Base-by-base conservation (phyloP, 2,888 invertebrate genomes). In the Monoplex corrugatus region DNA sequence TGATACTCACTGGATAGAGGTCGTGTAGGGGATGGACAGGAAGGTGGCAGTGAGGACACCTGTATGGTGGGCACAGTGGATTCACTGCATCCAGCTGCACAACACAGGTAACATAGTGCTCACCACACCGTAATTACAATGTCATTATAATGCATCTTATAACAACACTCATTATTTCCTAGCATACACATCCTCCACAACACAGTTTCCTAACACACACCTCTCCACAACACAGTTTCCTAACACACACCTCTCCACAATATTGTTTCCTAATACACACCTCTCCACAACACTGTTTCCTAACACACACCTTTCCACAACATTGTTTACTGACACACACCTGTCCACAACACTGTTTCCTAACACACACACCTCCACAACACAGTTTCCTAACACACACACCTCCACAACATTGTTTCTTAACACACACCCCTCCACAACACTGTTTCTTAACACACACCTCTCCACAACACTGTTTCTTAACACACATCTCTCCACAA, bases 11-110 rank as follows among this genome's bases (percentile, higher is more conserved):
- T 75, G 84, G 19, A 84, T n/a, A 19, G 85, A 85, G 32, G 85
- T 91, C 72, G 43, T 91, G 89, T 44, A 87, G 45, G 91, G 91
- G 43, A 89, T 90, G 28, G 87, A 85, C n/a, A 91, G 35, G 84
- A 68, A 83, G 72, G 89, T 87, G 32, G 89, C 84, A 19, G 5
- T 1, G 87, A 50, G 1, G 68, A 38, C 19, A 91, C 84, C 63
- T 89, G 89, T 32, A 91, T 10, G 57, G 89, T 91, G n/a, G 91
- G 89, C 13, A 91, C 89, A 44, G 68, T 90, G 38, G 57, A 82
- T 23, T 87, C 86, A 32, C 87, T 87, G 83, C 91, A 91, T 5
- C 87, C 86, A 32, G 80, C 91, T 91, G 88, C 35, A 86, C 45
- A 43, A 8, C 32, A 83, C 35, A 75, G 6, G 35, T 32, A 8